phyloP scores from a whole-genome alignment of 2,797 vertebrate species.

The Acanthiza pusilla region DNA sequence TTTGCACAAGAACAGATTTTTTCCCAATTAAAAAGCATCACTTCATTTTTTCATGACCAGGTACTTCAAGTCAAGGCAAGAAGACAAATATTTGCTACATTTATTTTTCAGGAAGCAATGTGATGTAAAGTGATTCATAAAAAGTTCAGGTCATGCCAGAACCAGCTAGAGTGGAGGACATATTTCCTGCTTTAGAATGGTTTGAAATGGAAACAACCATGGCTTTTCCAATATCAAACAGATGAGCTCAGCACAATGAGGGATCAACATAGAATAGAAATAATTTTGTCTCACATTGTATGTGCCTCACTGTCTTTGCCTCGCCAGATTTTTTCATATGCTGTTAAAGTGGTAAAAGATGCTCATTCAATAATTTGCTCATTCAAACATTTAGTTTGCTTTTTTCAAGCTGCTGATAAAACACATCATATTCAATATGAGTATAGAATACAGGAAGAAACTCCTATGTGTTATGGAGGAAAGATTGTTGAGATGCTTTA shows the following conservation, averaged over 20 bases:
- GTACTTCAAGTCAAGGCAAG: background rate
- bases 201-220: background rate
- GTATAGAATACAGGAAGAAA: background rate
- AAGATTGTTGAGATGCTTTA: background rate
- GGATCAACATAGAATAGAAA: background rate
- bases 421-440: background rate
- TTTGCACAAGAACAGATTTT: background rate
- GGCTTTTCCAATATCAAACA: background rate
- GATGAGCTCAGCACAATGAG: background rate
- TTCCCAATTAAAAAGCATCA: background rate
- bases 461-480: background rate
- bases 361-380: background rate
- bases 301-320: background rate
- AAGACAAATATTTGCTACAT: background rate
- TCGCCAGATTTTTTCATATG: background rate
- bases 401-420: constrained; percentile 6
- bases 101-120: background rate
- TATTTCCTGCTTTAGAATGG: background rate
- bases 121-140: background rate
- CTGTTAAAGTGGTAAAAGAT: background rate
- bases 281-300: background rate
- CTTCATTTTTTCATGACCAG: background rate
- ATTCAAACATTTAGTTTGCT: background rate
- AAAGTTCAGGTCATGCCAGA: background rate
- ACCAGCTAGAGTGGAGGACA: background rate